phyloP scores from a whole-genome alignment of 2,797 vertebrate species.

The Malurus leucopterus region DNA sequence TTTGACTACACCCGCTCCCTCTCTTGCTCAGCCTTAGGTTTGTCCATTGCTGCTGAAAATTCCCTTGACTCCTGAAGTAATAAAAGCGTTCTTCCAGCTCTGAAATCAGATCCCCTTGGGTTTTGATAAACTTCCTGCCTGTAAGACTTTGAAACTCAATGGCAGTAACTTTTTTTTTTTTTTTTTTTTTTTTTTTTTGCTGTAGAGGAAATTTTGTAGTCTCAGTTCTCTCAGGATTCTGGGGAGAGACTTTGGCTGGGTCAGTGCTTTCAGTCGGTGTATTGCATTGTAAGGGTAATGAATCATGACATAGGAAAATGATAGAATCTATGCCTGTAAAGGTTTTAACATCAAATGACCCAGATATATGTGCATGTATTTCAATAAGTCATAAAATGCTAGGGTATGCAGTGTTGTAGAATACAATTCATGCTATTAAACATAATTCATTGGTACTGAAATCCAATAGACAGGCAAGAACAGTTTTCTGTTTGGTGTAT shows the following conservation, averaged over 20 bases:
- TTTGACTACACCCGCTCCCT: neutral
- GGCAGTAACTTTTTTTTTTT: neutral
- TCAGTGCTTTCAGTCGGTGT: neutral
- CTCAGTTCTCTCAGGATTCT: neutral
- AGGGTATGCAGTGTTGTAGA: neutral
- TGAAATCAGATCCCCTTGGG: neutral
- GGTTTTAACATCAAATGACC: neutral
- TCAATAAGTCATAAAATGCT: neutral
- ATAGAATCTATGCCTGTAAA: neutral
- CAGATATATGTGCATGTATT: neutral
- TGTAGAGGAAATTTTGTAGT: neutral
- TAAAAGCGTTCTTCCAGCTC: neutral
- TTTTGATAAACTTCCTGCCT: neutral
- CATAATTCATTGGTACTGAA: conserved; percentile 7
- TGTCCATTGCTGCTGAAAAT: neutral
- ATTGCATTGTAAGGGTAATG: neutral
- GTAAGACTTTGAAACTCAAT: neutral
- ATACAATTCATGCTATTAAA: neutral
- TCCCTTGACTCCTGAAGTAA: neutral
- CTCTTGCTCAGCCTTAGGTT: neutral
- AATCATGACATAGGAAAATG: neutral
- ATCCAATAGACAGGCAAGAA: neutral
- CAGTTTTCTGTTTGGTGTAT: neutral
- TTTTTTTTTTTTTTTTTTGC: neutral
- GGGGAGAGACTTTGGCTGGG: neutral